Base-by-base conservation (phyloP, 1,140 invertebrate genomes). In the Drosophila navojoa region DNA sequence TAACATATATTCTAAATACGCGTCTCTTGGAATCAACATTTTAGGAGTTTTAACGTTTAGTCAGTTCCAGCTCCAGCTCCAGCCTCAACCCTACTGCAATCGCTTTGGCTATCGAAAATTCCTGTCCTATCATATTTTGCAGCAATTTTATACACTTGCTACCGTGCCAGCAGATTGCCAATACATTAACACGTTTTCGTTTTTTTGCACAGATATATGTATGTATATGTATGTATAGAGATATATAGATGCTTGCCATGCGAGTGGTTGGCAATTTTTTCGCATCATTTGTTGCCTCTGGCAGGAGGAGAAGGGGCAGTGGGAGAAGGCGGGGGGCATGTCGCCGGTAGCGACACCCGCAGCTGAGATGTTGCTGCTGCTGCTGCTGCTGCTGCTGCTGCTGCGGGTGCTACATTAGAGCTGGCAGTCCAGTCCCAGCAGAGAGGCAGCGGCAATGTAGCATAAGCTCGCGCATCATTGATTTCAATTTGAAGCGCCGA, bases 401-500 rank as follows among this genome's bases (percentile, higher is more conserved):
- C 32, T 2, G 32, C 76, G 27, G 27, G 27, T 76, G 82, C 76
- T 71, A 86, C 81, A 86, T 86, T 86, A 86, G 81, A 86, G 81
- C 73, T 40, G 67, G 35, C 71, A 38, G 47, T 44, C 25, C 47
- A 15, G 42, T 15, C 15, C 58, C 35, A 35, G 32, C 32, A 35
- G 32, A 62, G 76, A 63, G 77, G 55, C 35, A 50, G 40, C 55
- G 68, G 79, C 68, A 77, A 71, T 75, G 79, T 77, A 71, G 68
- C 79, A 82, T 71, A 79, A 89, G 74, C 84, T 79, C 57, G 84
- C 84, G 84, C 84, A 80, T 84, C 84, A 89, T 89, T 89, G 84
- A 89, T 84, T 89, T 89, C 84, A 89, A 89, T 89, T 89, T 89
- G 77, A 89, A 90, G 84, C 84, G 42, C 74, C 68, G 71, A 87